Evolutionary conservation across 1,140 invertebrate species (phyloP).

Genomic region (Ostrea edulis): DNA sequence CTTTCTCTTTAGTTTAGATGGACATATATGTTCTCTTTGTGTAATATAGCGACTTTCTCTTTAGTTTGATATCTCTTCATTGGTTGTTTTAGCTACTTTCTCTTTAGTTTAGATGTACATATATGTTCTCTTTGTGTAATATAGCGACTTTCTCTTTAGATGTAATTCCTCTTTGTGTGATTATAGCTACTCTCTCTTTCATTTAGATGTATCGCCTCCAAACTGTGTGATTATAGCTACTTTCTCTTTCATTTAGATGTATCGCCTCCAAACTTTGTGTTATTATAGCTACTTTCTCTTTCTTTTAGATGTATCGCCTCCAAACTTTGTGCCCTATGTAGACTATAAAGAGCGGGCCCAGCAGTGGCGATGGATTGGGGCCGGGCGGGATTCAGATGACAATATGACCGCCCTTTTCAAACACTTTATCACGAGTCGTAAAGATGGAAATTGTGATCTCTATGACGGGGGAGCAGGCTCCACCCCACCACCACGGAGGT

Average conservation of each 20-base stretch:
- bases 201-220: no score
- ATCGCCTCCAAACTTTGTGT: no score
- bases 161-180: no score
- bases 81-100: background rate
- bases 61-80: no score
- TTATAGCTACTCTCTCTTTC: no score
- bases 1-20: constrained; percentile 73
- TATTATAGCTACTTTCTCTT: background rate
- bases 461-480: constrained; percentile 74
- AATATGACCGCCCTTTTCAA: constrained; percentile 87
- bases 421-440: constrained; percentile 86
- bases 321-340: constrained; percentile 95
- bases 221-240: no score
- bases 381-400: constrained; percentile 93
- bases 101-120: constrained; percentile 79
- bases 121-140: no score
- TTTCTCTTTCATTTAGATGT: no score
- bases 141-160: no score
- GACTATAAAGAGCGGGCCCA: constrained; percentile 89
- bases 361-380: constrained; percentile 96
- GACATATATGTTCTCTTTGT: constrained; percentile 91
- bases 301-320: constrained; percentile 84
- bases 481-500: constrained; percentile 79
- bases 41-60: constrained; percentile 87
- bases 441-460: constrained; percentile 71